Conservation (phyloP, 2,888 invertebrate genomes). For the Cephus spinipes region DNA sequence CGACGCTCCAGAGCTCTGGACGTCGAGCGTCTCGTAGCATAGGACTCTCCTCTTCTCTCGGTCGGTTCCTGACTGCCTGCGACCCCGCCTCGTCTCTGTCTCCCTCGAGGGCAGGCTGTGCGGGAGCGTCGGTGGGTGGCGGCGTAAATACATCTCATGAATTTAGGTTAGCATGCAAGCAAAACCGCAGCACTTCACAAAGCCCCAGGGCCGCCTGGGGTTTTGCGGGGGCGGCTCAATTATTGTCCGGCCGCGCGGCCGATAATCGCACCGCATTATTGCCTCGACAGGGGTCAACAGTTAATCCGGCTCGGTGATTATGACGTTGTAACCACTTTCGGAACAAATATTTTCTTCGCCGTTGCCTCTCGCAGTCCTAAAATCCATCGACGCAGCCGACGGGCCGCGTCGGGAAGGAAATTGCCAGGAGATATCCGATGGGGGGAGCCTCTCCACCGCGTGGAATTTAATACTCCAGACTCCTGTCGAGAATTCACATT, state of each 20-base stretch:
- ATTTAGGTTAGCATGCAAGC: slow-evolving; percentile 57
- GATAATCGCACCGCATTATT: slow-evolving; percentile 52
- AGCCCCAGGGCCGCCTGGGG: slow-evolving; percentile 19
- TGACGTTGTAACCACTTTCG: slow-evolving; percentile 21
- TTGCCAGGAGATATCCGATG: background rate
- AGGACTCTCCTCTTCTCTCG: background rate
- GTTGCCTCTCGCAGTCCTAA: background rate
- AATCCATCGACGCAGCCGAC: background rate
- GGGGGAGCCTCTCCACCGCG: background rate
- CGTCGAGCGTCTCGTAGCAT: background rate
- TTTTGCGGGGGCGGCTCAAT: slow-evolving; percentile 43
- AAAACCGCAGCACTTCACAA: slow-evolving; percentile 54
- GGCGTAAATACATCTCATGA: slow-evolving; percentile 56
- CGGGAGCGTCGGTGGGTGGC: slow-evolving; percentile 27
- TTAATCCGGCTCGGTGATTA: slow-evolving; percentile 29
- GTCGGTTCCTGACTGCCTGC: background rate
- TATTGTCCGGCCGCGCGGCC: slow-evolving; percentile 48
- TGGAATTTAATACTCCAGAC: background rate
- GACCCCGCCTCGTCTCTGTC: background rate
- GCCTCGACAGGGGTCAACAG: slow-evolving; percentile 35
- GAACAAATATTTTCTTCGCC: slow-evolving; percentile 8
- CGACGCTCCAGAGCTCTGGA: background rate
- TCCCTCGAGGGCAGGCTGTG: slow-evolving; percentile 23
- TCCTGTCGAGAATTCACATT: background rate
- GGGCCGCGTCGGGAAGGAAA: background rate